These are phyloP conservation scores for Acromyrmex heyeri DNA, from an alignment of 1,140 invertebrate genomes.

Conservation along the genomic window DNA sequence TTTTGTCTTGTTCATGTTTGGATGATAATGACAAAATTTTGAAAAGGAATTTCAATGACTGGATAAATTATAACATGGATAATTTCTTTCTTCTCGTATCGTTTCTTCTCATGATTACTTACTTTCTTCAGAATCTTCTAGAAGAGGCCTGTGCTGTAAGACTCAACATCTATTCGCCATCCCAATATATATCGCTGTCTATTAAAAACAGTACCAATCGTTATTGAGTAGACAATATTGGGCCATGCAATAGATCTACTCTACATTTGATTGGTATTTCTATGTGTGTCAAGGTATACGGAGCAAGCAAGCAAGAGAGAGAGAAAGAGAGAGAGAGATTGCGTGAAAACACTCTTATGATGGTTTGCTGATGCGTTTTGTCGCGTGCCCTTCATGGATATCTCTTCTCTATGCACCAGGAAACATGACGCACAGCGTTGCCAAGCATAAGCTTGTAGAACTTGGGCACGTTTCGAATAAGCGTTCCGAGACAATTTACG, in stretches of 20 bases:
- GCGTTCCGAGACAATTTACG: conserved; percentile 75
- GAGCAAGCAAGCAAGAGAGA: conserved; percentile 27
- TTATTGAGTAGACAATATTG: conserved; percentile 24
- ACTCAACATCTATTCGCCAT: neutral
- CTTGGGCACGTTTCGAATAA: conserved; percentile 53
- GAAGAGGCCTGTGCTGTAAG: neutral
- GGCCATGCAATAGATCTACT: conserved; percentile 47
- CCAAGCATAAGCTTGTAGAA: conserved; percentile 42
- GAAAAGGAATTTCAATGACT: neutral
- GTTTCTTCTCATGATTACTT: neutral
- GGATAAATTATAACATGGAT: neutral
- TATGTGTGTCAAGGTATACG: conserved; percentile 74
- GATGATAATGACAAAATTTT: neutral
- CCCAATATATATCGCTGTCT: neutral
- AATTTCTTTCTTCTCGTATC: neutral
- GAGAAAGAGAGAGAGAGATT: neutral
- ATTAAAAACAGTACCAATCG: neutral
- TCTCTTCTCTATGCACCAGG: conserved; percentile 49
- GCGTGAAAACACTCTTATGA: conserved; percentile 16
- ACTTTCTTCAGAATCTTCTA: neutral
- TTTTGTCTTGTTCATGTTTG: neutral
- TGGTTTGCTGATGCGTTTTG: conserved; percentile 4
- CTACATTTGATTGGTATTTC: conserved; percentile 65
- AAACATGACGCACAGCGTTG: conserved; percentile 45
- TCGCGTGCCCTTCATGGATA: neutral